Percentiles rank a stretch among this genome's conserved stretches.
These are phyloP conservation scores for Mirza zaza DNA, from an alignment of 2,113 vertebrate genomes.

Conservation along the genomic window DNA sequence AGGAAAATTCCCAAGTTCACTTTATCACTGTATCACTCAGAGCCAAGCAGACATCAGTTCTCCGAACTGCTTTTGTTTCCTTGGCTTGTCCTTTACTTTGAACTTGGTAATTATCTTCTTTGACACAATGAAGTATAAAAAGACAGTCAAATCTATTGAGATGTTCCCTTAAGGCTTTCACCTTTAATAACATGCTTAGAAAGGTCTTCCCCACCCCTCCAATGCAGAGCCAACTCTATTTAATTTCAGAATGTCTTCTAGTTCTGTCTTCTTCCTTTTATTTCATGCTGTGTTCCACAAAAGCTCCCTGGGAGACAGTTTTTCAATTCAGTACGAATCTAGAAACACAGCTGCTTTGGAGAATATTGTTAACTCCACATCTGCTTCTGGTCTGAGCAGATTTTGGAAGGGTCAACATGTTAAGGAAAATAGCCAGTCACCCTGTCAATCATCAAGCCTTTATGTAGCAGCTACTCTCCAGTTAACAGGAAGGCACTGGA, in stretches of 20 bases:
- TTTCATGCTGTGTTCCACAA: neutral
- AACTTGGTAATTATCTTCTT: conserved; percentile 51
- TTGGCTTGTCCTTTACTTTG: conserved; percentile 7
- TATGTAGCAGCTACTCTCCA: neutral
- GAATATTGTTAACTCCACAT: neutral
- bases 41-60: neutral
- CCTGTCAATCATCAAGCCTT: neutral
- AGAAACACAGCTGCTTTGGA: neutral
- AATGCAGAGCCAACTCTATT: neutral
- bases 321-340: neutral
- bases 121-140: conserved; percentile 40
- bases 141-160: neutral
- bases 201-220: neutral
- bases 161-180: conserved; percentile 41
- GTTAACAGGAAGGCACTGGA: neutral
- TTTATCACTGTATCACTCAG: neutral
- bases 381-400: neutral
- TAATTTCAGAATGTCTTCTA: neutral
- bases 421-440: neutral
- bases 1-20: neutral
- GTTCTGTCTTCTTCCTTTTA: neutral
- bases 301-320: neutral
- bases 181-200: conserved; percentile 39
- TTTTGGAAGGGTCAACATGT: neutral
- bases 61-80: neutral